A percentile compares a stretch with the other conserved stretches of the same genome.
Evolutionary conservation across 2,113 vertebrate genomes (phyloP).

Genomic region (Anarrhichthys ocellatus): DNA sequence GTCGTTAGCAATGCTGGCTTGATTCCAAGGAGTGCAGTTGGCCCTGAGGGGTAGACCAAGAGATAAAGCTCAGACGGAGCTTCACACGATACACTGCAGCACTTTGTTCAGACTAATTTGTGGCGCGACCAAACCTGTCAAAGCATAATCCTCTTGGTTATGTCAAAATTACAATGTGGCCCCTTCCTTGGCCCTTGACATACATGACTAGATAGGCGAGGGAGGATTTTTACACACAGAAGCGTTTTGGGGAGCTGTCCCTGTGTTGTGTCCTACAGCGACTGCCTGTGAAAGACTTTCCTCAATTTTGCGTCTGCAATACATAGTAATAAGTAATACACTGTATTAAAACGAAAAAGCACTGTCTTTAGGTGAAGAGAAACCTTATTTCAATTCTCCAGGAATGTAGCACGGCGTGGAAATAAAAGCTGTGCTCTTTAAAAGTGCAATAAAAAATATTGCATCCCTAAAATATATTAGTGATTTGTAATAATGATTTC

Average conservation of each 20-base stretch:
- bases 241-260: neutral
- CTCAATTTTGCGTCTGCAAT: neutral
- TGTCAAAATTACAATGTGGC: neutral
- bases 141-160: neutral
- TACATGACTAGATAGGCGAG: neutral
- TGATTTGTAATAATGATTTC: neutral
- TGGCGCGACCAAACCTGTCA: neutral
- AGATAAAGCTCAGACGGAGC: neutral
- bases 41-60: neutral
- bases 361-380: neutral
- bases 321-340: neutral
- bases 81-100: neutral
- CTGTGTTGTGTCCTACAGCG: neutral
- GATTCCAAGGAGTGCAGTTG: neutral
- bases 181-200: neutral
- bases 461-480: neutral
- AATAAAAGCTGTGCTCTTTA: neutral
- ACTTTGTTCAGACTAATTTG: conserved; percentile 18
- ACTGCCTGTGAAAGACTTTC: neutral
- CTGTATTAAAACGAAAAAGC: neutral
- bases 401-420: neutral
- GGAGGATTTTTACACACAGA: neutral
- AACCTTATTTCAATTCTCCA: neutral
- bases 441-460: neutral
- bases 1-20: conserved; percentile 27